Base-by-base conservation (phyloP, 37 sponge, comb jelly and placozoan species). In the Beroe forskalii region DNA sequence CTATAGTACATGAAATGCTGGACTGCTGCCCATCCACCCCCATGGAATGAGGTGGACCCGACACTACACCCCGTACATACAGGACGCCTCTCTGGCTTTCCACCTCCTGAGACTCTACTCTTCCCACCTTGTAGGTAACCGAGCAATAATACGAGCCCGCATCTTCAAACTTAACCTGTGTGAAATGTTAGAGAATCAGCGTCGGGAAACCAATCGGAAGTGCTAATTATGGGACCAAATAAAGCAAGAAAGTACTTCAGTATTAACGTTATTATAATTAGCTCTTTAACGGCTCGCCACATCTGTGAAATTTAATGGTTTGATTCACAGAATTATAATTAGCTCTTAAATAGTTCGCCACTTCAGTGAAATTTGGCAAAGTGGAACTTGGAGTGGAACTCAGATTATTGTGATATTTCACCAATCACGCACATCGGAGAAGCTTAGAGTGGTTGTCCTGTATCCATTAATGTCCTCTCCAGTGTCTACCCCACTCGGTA, bases 391-490 rank as follows among this genome's bases (percentile, higher is more conserved):
- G n/a, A n/a, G n/a, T n/a, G n/a, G n/a, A n/a, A n/a, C n/a, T n/a
- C n/a, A n/a, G n/a, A n/a, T n/a, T n/a, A n/a, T n/a, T n/a, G n/a
- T n/a, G n/a, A n/a, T n/a, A n/a, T n/a, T n/a, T n/a, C n/a, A n/a
- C n/a, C n/a, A n/a, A n/a, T 35, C 6, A 38, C 86, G 39, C 40
- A 80, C 86, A 42, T 44, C 42, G 23, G 55, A 30, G 30, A 41
- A 22, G 86, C 48, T 43, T 24, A 80, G 19, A 38, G 86, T 43
- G n/a, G 86, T 44, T n/a, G 86, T 80, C 55, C 86, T 43, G 44
- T 80, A 42, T 20, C 86, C 86, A 44, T 17, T 43, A 33, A 30
- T 25, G 0, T 44, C 35, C 27, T 41, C 12, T 6, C 35, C 86
- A 23, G 39, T 27, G 1, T 39, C 27, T 22, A 80, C 35, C 25